phyloP scores from a whole-genome alignment of 1,140 invertebrate genomes.

The Caerostris extrusa region DNA sequence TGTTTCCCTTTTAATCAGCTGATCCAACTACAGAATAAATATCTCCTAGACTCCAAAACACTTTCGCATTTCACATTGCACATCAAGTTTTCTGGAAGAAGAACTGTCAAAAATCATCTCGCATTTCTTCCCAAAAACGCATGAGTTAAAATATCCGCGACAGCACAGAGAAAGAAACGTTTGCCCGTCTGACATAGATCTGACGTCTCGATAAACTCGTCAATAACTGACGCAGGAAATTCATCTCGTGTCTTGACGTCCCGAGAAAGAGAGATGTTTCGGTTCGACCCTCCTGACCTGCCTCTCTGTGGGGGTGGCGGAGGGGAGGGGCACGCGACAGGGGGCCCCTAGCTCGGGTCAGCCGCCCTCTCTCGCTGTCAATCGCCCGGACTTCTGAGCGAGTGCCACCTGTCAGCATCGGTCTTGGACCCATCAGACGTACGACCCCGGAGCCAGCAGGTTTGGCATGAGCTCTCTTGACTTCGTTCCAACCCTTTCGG shows the following conservation, averaged over 20 bases:
- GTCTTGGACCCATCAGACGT: neutral
- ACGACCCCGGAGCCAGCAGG: neutral
- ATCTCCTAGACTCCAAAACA: too few relatives aligned
- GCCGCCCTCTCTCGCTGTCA: slow-evolving; percentile 42
- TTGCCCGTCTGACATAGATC: neutral
- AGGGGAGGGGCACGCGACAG: slow-evolving; percentile 1
- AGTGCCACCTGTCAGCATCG: neutral
- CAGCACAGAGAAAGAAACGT: neutral
- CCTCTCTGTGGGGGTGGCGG: neutral
- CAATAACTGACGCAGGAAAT: slow-evolving; percentile 30
- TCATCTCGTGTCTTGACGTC: neutral
- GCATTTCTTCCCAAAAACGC: neutral
- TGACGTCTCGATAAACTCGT: slow-evolving; percentile 44
- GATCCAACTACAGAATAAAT: too few relatives aligned
- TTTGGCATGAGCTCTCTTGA: neutral
- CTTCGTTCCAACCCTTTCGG: too few relatives aligned
- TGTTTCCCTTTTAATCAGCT: too few relatives aligned
- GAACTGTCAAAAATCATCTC: neutral
- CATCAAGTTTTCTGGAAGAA: too few relatives aligned
- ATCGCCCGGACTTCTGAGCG: neutral
- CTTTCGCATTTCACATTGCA: too few relatives aligned
- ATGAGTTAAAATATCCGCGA: neutral
- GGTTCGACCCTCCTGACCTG: neutral
- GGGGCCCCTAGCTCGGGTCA: neutral
- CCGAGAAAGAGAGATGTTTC: slow-evolving; percentile 45